Conservation (phyloP, 2,797 vertebrate species). For the Tachyglossus aculeatus region DNA sequence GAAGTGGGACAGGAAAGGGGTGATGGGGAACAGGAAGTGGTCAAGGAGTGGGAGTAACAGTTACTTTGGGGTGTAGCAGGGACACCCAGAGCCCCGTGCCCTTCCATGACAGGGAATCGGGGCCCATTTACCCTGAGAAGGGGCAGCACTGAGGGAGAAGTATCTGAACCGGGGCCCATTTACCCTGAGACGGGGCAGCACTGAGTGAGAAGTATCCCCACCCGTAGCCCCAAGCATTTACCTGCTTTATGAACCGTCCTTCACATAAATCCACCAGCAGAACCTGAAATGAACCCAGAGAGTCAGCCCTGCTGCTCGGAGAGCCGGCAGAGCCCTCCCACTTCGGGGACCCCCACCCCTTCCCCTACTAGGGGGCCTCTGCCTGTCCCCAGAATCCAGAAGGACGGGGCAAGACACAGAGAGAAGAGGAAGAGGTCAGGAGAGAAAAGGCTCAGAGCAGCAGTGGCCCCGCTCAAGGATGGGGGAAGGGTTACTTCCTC, state of each 20-base stretch:
- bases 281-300: conserved; percentile 74
- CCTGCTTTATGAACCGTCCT: conserved; percentile 80
- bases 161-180: too few relatives aligned
- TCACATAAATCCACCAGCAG: conserved; percentile 87
- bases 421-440: too few relatives aligned
- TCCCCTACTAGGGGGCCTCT: not conserved
- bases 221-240: conserved; percentile 66
- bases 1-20: not conserved
- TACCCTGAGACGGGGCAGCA: not conserved
- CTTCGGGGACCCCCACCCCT: not conserved
- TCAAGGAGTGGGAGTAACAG: not conserved
- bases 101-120: too few relatives aligned
- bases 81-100: too few relatives aligned
- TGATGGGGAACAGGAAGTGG: not conserved
- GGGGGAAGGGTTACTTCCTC: too few relatives aligned
- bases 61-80: too few relatives aligned
- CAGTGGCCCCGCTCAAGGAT: too few relatives aligned
- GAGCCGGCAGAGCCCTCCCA: not conserved
- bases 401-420: too few relatives aligned
- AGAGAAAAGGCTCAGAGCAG: too few relatives aligned
- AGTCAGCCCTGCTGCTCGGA: too few relatives aligned
- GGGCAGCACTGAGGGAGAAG: too few relatives aligned
- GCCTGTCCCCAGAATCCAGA: not conserved
- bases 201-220: not conserved
- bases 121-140: not conserved